phyloP scores from a whole-genome alignment of 2,113 vertebrate genomes.

The Eonycteris spelaea region DNA sequence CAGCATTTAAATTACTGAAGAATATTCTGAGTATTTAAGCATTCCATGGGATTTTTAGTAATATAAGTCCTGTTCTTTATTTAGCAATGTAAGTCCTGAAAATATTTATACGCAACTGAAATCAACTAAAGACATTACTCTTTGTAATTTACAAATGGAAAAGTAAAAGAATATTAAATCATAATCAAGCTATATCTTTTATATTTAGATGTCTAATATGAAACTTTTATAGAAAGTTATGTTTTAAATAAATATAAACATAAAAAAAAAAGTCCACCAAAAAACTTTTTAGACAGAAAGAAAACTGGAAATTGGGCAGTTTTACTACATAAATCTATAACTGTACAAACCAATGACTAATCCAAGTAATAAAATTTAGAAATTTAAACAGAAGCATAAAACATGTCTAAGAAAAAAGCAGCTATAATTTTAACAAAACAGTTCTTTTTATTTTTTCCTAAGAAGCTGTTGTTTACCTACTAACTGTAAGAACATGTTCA shows the following conservation, averaged over 20 bases:
- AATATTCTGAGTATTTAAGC: constrained; percentile 1
- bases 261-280: neutral
- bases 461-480: neutral
- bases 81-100: neutral
- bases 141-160: constrained; percentile 21
- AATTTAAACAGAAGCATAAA: constrained; percentile 30
- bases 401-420: neutral
- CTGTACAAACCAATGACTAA: neutral
- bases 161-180: neutral
- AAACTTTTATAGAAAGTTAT: neutral
- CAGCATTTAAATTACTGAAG: neutral
- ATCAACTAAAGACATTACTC: neutral
- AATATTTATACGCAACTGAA: neutral
- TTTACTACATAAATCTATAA: constrained; percentile 13
- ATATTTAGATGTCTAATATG: neutral
- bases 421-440: neutral
- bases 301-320: neutral
- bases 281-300: neutral
- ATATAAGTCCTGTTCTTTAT: neutral
- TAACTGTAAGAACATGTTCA: neutral
- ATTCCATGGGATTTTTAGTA: neutral
- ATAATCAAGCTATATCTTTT: neutral
- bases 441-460: neutral
- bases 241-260: constrained; percentile 27
- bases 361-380: neutral